phyloP scores from a whole-genome alignment of 2,797 vertebrate species.

The Rousettus madagascariensis region DNA sequence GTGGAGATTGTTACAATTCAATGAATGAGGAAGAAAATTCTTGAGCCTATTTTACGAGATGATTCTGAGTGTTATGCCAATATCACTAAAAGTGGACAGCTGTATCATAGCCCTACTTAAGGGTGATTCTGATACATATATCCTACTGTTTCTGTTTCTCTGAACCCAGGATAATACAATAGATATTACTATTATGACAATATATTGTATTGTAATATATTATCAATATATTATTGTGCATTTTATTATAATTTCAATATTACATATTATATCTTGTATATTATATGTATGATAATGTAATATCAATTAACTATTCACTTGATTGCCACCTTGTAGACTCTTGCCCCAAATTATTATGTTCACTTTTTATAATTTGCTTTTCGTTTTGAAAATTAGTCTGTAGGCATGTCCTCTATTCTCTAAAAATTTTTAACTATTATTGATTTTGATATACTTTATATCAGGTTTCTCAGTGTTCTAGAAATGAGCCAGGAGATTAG shows the following conservation, averaged over 20 bases:
- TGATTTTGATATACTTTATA: background rate
- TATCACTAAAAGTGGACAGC: background rate
- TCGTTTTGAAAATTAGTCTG: conserved; percentile 14
- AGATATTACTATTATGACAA: background rate
- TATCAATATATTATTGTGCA: background rate
- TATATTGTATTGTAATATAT: background rate
- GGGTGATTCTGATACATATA: background rate
- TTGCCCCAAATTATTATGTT: background rate
- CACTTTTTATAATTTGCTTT: background rate
- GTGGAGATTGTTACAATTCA: background rate
- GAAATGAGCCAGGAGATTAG: background rate
- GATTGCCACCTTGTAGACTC: background rate
- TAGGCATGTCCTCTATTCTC: background rate
- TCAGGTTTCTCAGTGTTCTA: background rate
- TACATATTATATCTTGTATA: background rate
- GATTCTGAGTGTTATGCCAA: background rate
- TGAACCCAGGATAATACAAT: background rate
- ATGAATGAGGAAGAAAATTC: background rate
- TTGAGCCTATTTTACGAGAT: background rate
- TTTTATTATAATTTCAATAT: background rate
- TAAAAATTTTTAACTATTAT: background rate
- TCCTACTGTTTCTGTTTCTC: background rate
- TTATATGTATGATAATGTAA: background rate
- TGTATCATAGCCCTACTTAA: background rate
- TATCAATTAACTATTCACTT: background rate